Evolutionary conservation across 2,888 invertebrate genomes (phyloP), one percentile per base, ranked within the genome.

Genomic region (Kuschelorhynchus macadamiae): DNA sequence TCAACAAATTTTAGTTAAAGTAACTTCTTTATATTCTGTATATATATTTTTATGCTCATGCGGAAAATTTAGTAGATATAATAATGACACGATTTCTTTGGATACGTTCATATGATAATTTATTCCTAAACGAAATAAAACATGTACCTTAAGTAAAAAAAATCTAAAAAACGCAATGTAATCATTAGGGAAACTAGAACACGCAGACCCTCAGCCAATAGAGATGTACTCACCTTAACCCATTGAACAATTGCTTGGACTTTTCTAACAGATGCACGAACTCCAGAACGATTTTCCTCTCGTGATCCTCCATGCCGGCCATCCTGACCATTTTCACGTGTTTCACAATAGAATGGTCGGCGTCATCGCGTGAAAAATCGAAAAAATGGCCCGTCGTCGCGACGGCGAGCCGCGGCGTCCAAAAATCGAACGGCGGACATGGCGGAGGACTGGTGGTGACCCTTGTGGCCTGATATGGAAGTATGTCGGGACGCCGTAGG

Each of bases 171-270:
- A 25, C 7, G 25, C 7, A 25, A 25, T 25, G 25, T 25, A 25
- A 25, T 25, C 25, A 25, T 25, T 25, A 25, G 25, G 25, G 25
- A 25, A 5, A 25, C 7, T 25, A 25, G 25, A 25, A 25, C 25
- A 25, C 7, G 25, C 25, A 25, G 25, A 25, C 7, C 7, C 25
- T 25, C 25, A 5, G 25, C 25, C 25, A 25, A 25, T 25, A 25
- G 39, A 21, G n/a, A 11, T 16, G 25, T 30, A 73, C 80, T 81
- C 84, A 95, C 95, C 96, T 90, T 79, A 98, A 87, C 74, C 97
- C 97, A 86, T 97, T 98, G 85, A 98, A 98, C 71, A 97, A 88
- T 85, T 97, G 97, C 85, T 97, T 97, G 32, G 97, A 96, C 85
- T 97, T 97, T 83, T 98, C 98, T 72, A 97, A 88, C 78, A 97